Percentiles rank a stretch among this genome's conserved stretches.
These are phyloP conservation scores for Fregata magnificens DNA, from an alignment of 2,113 vertebrate species.

Conservation along the genomic window DNA sequence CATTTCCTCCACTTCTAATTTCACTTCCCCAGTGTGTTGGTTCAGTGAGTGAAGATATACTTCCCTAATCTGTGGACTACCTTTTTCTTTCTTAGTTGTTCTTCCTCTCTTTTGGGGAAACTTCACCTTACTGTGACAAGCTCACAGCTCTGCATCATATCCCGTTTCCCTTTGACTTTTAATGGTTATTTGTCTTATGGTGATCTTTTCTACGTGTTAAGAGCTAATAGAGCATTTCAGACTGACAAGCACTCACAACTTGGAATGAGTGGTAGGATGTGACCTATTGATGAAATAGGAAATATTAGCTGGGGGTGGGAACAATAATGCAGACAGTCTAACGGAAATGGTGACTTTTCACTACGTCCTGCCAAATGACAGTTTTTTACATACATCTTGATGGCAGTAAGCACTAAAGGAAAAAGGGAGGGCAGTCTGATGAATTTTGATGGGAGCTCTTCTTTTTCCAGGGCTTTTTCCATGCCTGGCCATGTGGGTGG, in stretches of 20 bases:
- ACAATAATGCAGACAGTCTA: neutral
- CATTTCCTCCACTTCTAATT: neutral
- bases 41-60: neutral
- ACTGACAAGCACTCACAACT: neutral
- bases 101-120: constrained; percentile 40
- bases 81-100: constrained; percentile 28
- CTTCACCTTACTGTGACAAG: neutral
- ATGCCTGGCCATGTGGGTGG: neutral
- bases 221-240: neutral
- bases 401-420: neutral
- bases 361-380: neutral
- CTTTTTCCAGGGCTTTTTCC: neutral
- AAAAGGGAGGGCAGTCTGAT: neutral
- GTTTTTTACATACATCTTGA: neutral
- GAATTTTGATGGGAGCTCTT: neutral
- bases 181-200: neutral
- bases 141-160: neutral
- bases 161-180: neutral
- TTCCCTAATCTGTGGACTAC: constrained; percentile 10
- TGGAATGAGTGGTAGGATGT: neutral
- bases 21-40: constrained; percentile 13
- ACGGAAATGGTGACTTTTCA: neutral
- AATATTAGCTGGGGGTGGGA: neutral
- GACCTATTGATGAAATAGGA: constrained; percentile 10
- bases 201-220: neutral